Conservation (phyloP, 2,113 vertebrate species). For the Saimiri boliviensis region DNA sequence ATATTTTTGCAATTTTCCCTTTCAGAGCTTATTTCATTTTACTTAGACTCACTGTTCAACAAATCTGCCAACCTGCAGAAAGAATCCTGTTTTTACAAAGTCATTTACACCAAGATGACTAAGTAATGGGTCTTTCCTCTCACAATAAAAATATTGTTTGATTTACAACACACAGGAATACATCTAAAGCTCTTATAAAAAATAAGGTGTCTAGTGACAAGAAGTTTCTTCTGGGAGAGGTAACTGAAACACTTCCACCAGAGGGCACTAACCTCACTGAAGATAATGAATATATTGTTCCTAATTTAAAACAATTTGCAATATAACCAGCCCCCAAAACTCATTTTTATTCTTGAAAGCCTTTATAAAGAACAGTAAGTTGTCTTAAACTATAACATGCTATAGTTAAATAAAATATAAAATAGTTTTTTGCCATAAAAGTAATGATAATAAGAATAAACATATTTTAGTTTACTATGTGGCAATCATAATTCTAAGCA, state of each 20-base stretch:
- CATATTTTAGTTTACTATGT: not conserved
- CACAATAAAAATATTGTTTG: not conserved
- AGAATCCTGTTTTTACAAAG: not conserved
- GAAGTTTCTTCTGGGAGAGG: not conserved
- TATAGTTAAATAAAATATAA: not conserved
- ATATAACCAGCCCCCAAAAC: not conserved
- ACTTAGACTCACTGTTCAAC: not conserved
- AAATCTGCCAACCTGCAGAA: not conserved
- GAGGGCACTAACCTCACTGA: not conserved
- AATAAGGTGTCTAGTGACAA: too few relatives aligned
- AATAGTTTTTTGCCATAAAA: not conserved
- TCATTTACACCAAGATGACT: not conserved
- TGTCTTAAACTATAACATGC: not conserved
- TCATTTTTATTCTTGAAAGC: not conserved
- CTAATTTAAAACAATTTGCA: not conserved
- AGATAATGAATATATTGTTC: not conserved
- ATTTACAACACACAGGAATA: not conserved
- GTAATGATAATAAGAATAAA: not conserved
- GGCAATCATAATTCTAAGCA: not conserved
- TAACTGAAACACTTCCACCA: constrained; percentile 14
- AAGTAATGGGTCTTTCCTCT: not conserved
- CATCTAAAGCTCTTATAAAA: not conserved
- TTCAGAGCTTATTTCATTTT: not conserved
- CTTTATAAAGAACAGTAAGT: not conserved
- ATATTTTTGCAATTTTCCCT: not conserved